These are phyloP conservation scores for Gadopsis marmoratus DNA, from an alignment of 2,797 vertebrate species.

Conservation along the genomic window DNA sequence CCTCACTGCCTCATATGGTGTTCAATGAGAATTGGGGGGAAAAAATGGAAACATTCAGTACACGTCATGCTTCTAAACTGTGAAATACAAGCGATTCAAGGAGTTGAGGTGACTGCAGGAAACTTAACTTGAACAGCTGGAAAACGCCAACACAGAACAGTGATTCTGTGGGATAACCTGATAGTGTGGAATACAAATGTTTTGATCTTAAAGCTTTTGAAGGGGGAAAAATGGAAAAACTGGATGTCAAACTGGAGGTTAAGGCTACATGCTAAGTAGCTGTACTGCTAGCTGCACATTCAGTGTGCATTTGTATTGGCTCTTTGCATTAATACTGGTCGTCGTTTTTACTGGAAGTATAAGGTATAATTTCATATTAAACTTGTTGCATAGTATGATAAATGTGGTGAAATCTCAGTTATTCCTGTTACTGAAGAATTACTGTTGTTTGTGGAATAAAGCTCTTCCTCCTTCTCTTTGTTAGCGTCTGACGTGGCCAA, in stretches of 20 bases:
- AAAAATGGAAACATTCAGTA: neutral
- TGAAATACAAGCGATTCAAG: neutral
- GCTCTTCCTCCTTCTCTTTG: neutral
- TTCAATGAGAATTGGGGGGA: neutral
- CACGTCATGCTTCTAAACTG: too few relatives aligned
- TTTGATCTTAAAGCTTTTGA: neutral
- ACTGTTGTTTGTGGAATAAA: neutral
- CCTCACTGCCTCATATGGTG: neutral
- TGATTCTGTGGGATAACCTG: neutral
- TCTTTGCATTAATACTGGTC: neutral
- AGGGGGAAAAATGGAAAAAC: neutral
- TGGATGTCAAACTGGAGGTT: neutral
- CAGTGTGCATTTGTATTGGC: neutral
- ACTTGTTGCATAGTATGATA: neutral
- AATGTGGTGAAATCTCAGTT: neutral
- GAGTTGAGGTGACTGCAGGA: too few relatives aligned
- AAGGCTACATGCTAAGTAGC: neutral
- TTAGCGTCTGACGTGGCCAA: constrained; percentile 92
- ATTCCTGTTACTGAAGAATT: neutral
- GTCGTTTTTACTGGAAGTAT: neutral
- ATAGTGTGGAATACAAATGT: neutral
- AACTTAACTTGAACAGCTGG: too few relatives aligned
- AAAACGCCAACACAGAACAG: neutral
- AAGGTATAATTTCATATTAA: neutral
- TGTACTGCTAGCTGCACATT: neutral